Conservation (phyloP, 2,888 invertebrate species). For the Caradrina kadenii region DNA sequence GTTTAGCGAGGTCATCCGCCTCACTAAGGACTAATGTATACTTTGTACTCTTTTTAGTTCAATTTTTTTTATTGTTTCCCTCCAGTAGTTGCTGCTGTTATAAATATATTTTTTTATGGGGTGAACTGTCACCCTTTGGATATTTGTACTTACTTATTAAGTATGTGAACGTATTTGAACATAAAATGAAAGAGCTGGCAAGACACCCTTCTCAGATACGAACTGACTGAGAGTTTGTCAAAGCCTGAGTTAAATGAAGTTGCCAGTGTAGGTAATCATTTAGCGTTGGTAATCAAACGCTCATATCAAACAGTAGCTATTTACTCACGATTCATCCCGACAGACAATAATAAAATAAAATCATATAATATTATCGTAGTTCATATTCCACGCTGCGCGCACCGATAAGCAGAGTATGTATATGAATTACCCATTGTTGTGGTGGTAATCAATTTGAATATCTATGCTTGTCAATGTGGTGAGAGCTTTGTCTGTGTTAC, state of each 20-base stretch:
- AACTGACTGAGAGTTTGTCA: background rate
- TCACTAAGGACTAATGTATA: background rate
- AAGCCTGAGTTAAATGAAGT: background rate
- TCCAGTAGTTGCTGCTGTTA: background rate
- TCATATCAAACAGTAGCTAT: conserved; percentile 36
- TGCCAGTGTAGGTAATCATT: background rate
- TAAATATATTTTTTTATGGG: background rate
- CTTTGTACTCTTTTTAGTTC: background rate
- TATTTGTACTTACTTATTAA: too few species aligned
- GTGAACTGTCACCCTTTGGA: too few species aligned
- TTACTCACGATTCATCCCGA: conserved; percentile 19
- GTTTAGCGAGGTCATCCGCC: conserved; percentile 4
- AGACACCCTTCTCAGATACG: too few species aligned
- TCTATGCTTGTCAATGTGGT: conserved; percentile 38
- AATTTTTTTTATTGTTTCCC: background rate
- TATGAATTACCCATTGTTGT: conserved; percentile 51
- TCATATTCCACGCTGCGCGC: conserved; percentile 54
- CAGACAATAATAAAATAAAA: conserved; percentile 35
- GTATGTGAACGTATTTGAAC: too few species aligned
- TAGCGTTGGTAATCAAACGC: background rate
- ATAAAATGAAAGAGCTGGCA: background rate
- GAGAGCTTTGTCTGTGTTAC: conserved; percentile 10
- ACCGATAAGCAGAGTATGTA: conserved; percentile 36
- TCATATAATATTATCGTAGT: conserved; percentile 43
- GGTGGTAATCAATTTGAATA: conserved; percentile 48